These are phyloP conservation scores for Cryptotis parvus DNA, from an alignment of 2,113 vertebrate genomes.

Conservation along the genomic window DNA sequence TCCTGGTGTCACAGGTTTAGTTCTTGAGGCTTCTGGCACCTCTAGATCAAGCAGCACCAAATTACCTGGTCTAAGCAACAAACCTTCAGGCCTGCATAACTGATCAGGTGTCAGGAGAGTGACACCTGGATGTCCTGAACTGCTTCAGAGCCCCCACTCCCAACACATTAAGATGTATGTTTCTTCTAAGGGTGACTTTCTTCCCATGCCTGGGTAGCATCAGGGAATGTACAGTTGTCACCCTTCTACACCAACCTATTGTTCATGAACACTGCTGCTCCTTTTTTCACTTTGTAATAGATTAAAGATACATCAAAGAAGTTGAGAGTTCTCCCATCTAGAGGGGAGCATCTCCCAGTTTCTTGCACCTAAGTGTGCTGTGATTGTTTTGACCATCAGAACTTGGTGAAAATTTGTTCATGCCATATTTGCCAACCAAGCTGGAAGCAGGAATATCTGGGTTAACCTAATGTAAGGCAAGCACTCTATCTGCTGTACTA, in stretches of 20 bases:
- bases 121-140: too few species aligned
- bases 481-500: too few species aligned
- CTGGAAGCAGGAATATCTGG: neutral
- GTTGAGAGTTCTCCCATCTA: neutral
- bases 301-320: neutral
- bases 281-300: neutral
- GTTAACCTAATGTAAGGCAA: too few species aligned
- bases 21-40: too few species aligned
- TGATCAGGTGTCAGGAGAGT: too few species aligned
- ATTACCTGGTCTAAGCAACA: too few species aligned
- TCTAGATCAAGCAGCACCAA: too few species aligned
- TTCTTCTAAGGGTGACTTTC: neutral
- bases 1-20: too few species aligned
- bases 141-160: too few species aligned
- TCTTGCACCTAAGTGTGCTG: neutral
- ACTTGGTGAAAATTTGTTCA: neutral
- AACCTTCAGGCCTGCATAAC: too few species aligned
- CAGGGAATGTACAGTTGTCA: neutral
- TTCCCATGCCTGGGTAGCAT: neutral
- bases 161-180: neutral
- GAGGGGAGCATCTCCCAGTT: neutral
- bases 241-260: neutral
- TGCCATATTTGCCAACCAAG: neutral
- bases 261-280: slow-evolving; percentile 21
- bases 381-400: neutral